Base-by-base conservation (phyloP, 2,797 vertebrate genomes). In the Sciurus vulgaris region DNA sequence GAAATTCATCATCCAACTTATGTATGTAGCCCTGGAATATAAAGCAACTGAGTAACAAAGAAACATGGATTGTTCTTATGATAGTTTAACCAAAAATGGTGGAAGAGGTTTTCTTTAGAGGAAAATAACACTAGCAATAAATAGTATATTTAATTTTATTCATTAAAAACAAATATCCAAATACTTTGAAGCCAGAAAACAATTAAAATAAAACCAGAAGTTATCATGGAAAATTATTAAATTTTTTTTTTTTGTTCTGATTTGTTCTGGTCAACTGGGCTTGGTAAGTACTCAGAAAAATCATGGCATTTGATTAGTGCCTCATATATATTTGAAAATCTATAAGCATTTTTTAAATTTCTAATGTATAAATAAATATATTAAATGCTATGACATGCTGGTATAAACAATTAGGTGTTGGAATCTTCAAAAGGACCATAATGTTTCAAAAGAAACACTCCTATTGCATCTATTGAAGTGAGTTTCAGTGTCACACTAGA, bases 281-380 rank as follows among this genome's bases (percentile, higher is more conserved):
- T 93, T 69, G 33, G 12, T 54, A 82, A 35, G 4, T 73, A 30
- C 49, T 49, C 15, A 86, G 44, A 56, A 76, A 30, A 88, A 86
- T n/a, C 69, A 61, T 33, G 14, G 10, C 7, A 78, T 89, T 89
- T 83, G 33, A 41, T 47, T 86, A 74, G 10, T 69, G 24, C 44
- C 12, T 72, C 18, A 24, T 76, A 65, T 91, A 77, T 79, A 77
- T 54, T 94, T 93, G 56, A 76, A 94, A 76, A 88, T 92, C 18
- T 78, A 2, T 81, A 77, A 1, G 17, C 18, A 73, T 8, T 94
- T 93, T n/a, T 7, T 59, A 56, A 44, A 76, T 84, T 30, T 77
- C 5, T 51, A 72, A 26, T 22, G 3, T 65, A 17, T 17, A 86
- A 59, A 17, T 20, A 86, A 59, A 30, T 5, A 72, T 81, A 89